A percentile compares a stretch with the other conserved stretches of the same genome.
These are phyloP conservation scores for Mixornis gularis DNA, from an alignment of 2,113 vertebrate genomes.

Conservation along the genomic window DNA sequence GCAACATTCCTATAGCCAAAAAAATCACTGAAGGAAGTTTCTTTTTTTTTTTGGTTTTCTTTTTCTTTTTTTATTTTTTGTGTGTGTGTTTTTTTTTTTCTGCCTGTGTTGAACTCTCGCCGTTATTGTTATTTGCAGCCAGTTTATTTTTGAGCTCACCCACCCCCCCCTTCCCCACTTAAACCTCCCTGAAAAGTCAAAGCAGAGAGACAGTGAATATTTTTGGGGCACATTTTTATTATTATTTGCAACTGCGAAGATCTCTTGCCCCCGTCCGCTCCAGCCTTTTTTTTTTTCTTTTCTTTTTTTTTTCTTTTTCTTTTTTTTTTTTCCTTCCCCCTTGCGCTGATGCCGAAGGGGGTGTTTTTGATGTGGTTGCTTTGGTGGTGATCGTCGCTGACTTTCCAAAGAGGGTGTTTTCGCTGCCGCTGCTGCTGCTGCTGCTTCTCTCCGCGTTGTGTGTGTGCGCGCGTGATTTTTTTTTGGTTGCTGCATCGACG, in stretches of 20 bases:
- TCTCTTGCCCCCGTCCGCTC: background rate
- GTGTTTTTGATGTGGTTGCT: constrained; percentile 64
- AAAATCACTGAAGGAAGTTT: constrained; percentile 57
- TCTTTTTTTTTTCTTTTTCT: background rate
- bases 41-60: background rate
- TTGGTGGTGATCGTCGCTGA: constrained; percentile 61
- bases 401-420: constrained; percentile 70
- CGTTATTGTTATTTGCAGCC: constrained; percentile 43
- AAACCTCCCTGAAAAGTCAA: constrained; percentile 44
- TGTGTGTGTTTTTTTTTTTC: background rate
- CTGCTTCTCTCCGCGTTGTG: constrained; percentile 62
- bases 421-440: constrained; percentile 48
- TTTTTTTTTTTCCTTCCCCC: background rate
- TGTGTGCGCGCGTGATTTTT: constrained; percentile 57
- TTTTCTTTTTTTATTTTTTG: too few relatives aligned
- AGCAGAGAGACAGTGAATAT: constrained; percentile 39
- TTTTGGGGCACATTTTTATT: constrained; percentile 25
- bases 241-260: constrained; percentile 45
- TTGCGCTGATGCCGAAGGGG: constrained; percentile 57
- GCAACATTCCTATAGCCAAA: constrained; percentile 69
- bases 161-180: constrained; percentile 16
- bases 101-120: constrained; percentile 8
- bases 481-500: constrained; percentile 63
- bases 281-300: background rate
- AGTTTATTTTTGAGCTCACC: constrained; percentile 32